phyloP scores from a whole-genome alignment of 2,797 vertebrate genomes.

The Cyprinodon diabolis region DNA sequence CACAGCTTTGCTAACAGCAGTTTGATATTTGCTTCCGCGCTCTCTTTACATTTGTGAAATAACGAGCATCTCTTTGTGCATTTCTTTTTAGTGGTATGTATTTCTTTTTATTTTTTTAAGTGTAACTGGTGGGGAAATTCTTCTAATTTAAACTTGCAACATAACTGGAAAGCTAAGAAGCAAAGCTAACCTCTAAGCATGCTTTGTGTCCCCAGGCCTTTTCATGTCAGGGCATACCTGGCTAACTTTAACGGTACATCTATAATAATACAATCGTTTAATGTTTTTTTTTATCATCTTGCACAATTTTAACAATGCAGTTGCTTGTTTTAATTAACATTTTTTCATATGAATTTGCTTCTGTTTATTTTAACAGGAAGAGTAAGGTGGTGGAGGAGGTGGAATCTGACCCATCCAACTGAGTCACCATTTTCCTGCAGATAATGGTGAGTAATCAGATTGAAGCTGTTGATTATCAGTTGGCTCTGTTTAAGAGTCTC shows the following conservation, averaged over 20 bases:
- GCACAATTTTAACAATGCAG: background rate
- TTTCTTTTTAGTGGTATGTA: accelerated
- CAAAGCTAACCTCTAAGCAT: slow-evolving; percentile 49
- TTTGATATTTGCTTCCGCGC: slow-evolving; percentile 29
- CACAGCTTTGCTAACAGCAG: slow-evolving; percentile 47
- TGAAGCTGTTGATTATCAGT: slow-evolving; percentile 61
- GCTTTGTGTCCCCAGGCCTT: slow-evolving; percentile 63
- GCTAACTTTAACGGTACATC: slow-evolving; percentile 20
- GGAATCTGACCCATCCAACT: slow-evolving; percentile 74
- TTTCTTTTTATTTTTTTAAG: accelerated
- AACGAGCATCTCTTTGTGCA: background rate
- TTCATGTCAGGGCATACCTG: slow-evolving; percentile 58
- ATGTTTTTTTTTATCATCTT: no score
- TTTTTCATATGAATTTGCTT: background rate
- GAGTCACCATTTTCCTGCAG: slow-evolving; percentile 76
- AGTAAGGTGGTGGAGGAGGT: slow-evolving; percentile 64
- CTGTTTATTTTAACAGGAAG: slow-evolving; percentile 59
- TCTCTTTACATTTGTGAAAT: slow-evolving; percentile 9
- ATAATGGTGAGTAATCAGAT: slow-evolving; percentile 79
- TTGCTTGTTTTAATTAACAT: accelerated
- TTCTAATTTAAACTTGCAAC: background rate
- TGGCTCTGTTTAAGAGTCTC: slow-evolving; percentile 33
- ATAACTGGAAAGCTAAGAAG: slow-evolving; percentile 3
- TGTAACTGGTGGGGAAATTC: accelerated
- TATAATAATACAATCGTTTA: background rate